phyloP scores from a whole-genome alignment of 2,113 vertebrate species.

The Onychostruthus taczanowskii region DNA sequence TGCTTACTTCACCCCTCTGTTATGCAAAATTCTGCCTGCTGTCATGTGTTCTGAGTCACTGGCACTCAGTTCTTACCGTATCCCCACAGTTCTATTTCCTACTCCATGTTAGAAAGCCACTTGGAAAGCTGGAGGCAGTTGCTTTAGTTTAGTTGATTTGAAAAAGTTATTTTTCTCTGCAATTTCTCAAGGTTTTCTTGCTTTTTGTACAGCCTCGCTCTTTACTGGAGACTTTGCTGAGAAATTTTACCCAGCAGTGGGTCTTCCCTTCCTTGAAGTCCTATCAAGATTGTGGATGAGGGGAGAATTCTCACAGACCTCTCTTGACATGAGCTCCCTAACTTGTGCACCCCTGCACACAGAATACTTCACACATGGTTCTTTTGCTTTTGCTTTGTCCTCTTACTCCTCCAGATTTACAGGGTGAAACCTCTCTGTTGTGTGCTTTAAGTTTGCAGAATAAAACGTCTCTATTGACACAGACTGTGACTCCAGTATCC shows the following conservation, averaged over 20 bases:
- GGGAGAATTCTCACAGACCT: neutral
- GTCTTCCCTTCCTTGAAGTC: neutral
- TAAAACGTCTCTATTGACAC: neutral
- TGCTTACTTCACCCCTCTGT: neutral
- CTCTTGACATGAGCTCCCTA: neutral
- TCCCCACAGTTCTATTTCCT: neutral
- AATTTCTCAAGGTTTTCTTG: neutral
- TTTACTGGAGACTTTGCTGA: neutral
- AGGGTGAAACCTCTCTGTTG: neutral
- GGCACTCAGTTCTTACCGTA: neutral
- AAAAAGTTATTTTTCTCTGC: neutral
- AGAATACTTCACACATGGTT: neutral
- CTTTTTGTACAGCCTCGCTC: neutral
- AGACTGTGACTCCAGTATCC: neutral
- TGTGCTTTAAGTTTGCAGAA: neutral
- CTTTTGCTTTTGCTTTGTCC: neutral
- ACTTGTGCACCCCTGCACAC: neutral
- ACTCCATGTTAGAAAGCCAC: neutral
- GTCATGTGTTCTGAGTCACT: neutral
- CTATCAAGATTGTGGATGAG: neutral
- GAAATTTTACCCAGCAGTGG: neutral
- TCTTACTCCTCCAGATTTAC: neutral
- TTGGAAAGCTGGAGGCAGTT: neutral
- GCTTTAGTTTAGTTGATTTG: neutral
- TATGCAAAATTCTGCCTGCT: neutral